Base-by-base conservation (phyloP, 2,888 invertebrate species). In the Phasia obesa region DNA sequence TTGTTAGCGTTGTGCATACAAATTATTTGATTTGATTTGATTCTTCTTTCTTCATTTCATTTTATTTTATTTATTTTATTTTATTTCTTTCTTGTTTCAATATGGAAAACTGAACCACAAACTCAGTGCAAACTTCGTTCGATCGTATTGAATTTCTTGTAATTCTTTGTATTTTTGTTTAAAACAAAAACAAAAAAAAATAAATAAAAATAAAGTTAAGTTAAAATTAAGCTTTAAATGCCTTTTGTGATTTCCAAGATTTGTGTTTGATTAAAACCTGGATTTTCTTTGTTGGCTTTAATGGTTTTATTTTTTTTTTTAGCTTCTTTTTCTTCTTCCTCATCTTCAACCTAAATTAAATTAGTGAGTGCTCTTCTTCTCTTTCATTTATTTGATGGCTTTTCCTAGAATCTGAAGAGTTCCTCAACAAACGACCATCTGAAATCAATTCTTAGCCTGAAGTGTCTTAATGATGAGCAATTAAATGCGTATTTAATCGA, bases 1-100 rank as follows among this genome's bases (percentile, higher is more conserved):
- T 78, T 71, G 71, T 75, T 79, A 83, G 71, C 87, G 88, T 84
- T 86, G 87, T 87, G 89, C 89, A 89, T 89, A 89, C 90, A 89
- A 89, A 89, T 89, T 87, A 90, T 88, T 90, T 89, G 87, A 88
- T 86, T 85, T 23, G 13, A 55, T 67, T 80, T 44, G 60, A 59
- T 47, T 77, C 53, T 38, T 44, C 3, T 44, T 42, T 38, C 15
- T 15, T 53, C 42, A 25, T 38, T 47, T 2, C 13, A 9, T 23
- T 21, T 23, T 23, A n/a, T 55, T 53, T n/a, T 49, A 15, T 49
- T 38, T 38, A 4, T 17, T 47, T 47, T 47, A 47, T 47, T 4
- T 17, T 5, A 57, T 55, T 64, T 47, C 23, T 47, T 4, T 67
- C 7, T 67, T 67, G 51, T 53, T 42, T 67, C 4, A 31, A 15